phyloP scores from a whole-genome alignment of 2,888 invertebrate genomes.

The Sialis fuliginosa region DNA sequence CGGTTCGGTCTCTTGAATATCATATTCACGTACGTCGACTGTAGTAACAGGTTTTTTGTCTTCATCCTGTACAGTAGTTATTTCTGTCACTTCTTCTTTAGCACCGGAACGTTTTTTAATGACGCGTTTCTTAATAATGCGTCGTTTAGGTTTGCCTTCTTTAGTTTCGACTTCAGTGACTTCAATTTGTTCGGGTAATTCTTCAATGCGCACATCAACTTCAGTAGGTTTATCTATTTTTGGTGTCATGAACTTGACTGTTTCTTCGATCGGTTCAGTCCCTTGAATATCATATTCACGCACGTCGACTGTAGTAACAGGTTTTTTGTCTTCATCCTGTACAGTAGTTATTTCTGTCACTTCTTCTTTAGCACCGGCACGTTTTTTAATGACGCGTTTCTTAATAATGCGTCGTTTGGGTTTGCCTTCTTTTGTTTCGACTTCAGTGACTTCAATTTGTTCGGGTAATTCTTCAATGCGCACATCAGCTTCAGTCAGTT shows the following conservation, averaged over 20 bases:
- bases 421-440: slow-evolving; percentile 18
- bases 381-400: slow-evolving; percentile 14
- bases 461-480: slow-evolving; percentile 18
- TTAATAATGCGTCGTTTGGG: slow-evolving; percentile 16
- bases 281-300: slow-evolving; percentile 16
- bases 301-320: slow-evolving; percentile 14
- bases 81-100: slow-evolving; percentile 24
- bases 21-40: slow-evolving; percentile 20
- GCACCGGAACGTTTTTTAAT: slow-evolving; percentile 16
- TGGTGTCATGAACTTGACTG: slow-evolving; percentile 19
- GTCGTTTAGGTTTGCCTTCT: slow-evolving; percentile 16
- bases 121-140: slow-evolving; percentile 13
- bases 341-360: slow-evolving; percentile 17
- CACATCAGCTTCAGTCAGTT: slow-evolving; percentile 15
- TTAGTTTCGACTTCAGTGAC: slow-evolving; percentile 13
- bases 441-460: slow-evolving; percentile 17
- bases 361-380: slow-evolving; percentile 15
- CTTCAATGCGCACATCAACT: slow-evolving; percentile 18
- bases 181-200: slow-evolving; percentile 15
- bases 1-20: slow-evolving; percentile 17
- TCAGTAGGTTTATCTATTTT: slow-evolving; percentile 24
- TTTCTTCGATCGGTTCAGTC: slow-evolving; percentile 21
- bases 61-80: slow-evolving; percentile 26
- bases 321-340: slow-evolving; percentile 19
- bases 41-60: slow-evolving; percentile 25